phyloP scores from a whole-genome alignment of 2,113 vertebrate species.

The Atherinomorus stipes region DNA sequence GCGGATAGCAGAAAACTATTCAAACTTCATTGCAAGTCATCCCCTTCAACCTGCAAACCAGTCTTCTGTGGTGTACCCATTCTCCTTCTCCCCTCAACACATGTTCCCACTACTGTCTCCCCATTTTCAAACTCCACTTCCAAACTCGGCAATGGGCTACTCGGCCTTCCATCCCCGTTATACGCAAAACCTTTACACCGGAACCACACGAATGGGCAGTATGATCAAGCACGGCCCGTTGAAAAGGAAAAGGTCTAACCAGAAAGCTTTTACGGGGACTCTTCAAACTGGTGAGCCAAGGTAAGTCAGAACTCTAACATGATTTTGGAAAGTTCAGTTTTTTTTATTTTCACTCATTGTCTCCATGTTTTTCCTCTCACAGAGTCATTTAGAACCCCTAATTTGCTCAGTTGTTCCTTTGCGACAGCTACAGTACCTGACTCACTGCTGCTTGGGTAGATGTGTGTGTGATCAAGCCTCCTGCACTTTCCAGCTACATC shows the following conservation, averaged over 20 bases:
- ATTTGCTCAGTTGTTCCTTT: constrained; percentile 71
- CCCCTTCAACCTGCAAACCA: constrained; percentile 57
- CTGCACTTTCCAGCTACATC: constrained; percentile 72
- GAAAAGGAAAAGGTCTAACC: constrained; percentile 52
- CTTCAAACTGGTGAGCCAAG: constrained; percentile 47
- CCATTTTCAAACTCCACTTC: constrained; percentile 55
- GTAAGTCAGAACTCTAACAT: constrained; percentile 55
- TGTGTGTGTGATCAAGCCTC: constrained; percentile 43
- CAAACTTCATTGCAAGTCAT: constrained; percentile 68
- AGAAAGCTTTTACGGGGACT: constrained; percentile 23
- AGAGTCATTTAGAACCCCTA: constrained; percentile 52
- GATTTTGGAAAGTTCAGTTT: constrained; percentile 41
- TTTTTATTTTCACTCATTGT: constrained; percentile 33
- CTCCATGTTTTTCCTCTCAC: constrained; percentile 52
- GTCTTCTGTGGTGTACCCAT: constrained; percentile 64
- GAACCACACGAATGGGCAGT: constrained; percentile 36
- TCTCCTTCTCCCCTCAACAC: constrained; percentile 58
- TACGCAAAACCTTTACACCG: constrained; percentile 45
- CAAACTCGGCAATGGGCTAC: constrained; percentile 52
- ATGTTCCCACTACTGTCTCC: constrained; percentile 61
- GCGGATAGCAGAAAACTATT: constrained; percentile 71
- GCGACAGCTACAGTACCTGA: constrained; percentile 53
- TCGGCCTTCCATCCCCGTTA: constrained; percentile 58
- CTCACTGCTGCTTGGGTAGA: constrained; percentile 67
- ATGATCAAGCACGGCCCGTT: constrained; percentile 62